Conservation (phyloP, 2,888 invertebrate species). For the Rapana venosa region DNA sequence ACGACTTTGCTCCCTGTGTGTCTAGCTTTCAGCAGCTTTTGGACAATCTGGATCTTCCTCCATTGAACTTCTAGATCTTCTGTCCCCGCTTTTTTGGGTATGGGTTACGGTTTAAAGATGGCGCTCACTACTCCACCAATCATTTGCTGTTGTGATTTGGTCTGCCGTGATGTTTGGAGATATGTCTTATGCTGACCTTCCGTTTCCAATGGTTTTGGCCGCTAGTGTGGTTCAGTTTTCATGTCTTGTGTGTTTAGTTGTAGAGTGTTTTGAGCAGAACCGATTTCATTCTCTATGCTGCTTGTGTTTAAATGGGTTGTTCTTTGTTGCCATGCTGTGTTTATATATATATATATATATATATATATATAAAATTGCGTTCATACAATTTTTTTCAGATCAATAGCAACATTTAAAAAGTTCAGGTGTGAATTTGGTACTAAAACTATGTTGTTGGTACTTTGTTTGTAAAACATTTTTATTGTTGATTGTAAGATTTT, state of each 20-base stretch:
- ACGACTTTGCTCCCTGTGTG: neutral
- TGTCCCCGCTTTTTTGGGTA: neutral
- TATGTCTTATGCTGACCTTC: neutral
- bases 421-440: no score
- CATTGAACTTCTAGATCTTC: slow-evolving; percentile 59
- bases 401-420: no score
- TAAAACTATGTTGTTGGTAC: no score
- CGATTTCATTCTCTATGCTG: neutral
- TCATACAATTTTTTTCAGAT: no score
- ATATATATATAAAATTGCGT: no score
- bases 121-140: neutral
- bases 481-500: no score
- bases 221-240: neutral
- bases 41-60: slow-evolving; percentile 68
- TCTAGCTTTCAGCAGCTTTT: slow-evolving; percentile 69
- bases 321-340: neutral
- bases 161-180: neutral
- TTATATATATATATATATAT: no score
- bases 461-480: no score
- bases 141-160: neutral
- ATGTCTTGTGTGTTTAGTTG: neutral
- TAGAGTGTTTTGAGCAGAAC: neutral
- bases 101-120: neutral
- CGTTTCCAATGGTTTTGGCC: neutral
- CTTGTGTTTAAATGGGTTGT: neutral